These are phyloP conservation scores for Clunio marinus DNA, from an alignment of 2,888 invertebrate genomes.

Conservation along the genomic window DNA sequence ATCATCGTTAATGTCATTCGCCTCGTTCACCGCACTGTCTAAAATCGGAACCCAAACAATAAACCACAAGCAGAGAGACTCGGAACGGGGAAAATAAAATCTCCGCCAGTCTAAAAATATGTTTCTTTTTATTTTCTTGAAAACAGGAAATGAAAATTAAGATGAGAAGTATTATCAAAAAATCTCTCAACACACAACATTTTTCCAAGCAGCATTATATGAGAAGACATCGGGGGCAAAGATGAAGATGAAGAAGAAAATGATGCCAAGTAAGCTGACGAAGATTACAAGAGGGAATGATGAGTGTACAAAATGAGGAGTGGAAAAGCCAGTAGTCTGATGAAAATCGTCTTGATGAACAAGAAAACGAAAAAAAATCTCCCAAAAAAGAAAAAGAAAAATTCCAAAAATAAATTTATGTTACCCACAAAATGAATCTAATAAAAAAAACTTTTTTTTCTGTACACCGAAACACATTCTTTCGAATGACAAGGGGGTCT, in stretches of 20 bases:
- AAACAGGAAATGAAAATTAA: constrained; percentile 27
- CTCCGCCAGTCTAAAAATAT: constrained; percentile 10
- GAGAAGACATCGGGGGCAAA: background rate
- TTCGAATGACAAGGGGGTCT: constrained; percentile 39
- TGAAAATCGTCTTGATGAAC: background rate
- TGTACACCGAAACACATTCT: constrained; percentile 37
- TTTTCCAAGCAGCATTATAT: constrained; percentile 3
- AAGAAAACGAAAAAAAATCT: constrained; percentile 29
- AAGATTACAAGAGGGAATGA: background rate
- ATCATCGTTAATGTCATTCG: constrained; percentile 18
- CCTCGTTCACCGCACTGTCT: background rate
- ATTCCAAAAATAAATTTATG: constrained; percentile 37
- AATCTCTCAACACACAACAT: constrained; percentile 25
- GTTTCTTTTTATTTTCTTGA: background rate
- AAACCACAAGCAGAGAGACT: constrained; percentile 18
- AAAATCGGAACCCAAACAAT: constrained; percentile 16
- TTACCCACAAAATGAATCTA: constrained; percentile 38
- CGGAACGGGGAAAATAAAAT: background rate
- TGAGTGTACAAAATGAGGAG: background rate
- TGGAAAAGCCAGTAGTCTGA: constrained; percentile 7
- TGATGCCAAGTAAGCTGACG: too few species aligned
- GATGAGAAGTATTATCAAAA: constrained; percentile 25
- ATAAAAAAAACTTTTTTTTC: constrained; percentile 23
- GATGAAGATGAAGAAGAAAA: background rate
- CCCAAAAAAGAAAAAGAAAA: constrained; percentile 28